phyloP scores from a whole-genome alignment of 1,140 invertebrate genomes.

The Drosophila repleta region DNA sequence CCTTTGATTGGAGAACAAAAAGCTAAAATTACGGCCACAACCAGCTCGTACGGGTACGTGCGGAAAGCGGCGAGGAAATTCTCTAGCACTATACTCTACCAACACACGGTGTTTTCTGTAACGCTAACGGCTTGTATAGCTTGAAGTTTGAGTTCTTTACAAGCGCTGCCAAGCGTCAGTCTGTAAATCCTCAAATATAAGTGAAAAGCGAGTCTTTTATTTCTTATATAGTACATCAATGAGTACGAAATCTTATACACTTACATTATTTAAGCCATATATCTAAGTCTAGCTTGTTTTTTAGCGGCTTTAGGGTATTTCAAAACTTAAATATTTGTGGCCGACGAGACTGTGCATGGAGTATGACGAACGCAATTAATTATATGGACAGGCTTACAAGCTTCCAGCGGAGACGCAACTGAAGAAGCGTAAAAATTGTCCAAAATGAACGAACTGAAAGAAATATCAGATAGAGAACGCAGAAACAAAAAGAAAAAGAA shows the following conservation, averaged over 20 bases:
- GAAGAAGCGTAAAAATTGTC: conserved; percentile 44
- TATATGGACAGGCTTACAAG: conserved; percentile 60
- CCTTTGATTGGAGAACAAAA: conserved; percentile 54
- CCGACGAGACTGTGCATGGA: conserved; percentile 34
- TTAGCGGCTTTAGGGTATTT: no score
- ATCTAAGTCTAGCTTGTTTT: no score
- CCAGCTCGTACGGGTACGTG: not conserved
- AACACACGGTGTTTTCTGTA: not conserved
- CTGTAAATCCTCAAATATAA: no score
- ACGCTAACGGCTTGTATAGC: conserved; percentile 11
- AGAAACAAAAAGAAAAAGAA: conserved; percentile 16
- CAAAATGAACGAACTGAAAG: conserved; percentile 2
- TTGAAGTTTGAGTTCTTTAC: not conserved
- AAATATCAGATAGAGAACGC: conserved; percentile 20
- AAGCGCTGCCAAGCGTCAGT: no score
- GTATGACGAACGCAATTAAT: conserved; percentile 67
- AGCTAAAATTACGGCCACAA: not conserved
- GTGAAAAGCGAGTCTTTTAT: no score
- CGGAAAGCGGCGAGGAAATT: no score
- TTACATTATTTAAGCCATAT: no score
- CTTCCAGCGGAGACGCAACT: conserved; percentile 42
- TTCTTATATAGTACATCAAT: no score
- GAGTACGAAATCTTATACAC: no score
- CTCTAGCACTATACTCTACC: not conserved
- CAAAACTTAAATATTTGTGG: no score